Conservation (phyloP, 2,888 invertebrate genomes). For the Apodemia duryi region DNA sequence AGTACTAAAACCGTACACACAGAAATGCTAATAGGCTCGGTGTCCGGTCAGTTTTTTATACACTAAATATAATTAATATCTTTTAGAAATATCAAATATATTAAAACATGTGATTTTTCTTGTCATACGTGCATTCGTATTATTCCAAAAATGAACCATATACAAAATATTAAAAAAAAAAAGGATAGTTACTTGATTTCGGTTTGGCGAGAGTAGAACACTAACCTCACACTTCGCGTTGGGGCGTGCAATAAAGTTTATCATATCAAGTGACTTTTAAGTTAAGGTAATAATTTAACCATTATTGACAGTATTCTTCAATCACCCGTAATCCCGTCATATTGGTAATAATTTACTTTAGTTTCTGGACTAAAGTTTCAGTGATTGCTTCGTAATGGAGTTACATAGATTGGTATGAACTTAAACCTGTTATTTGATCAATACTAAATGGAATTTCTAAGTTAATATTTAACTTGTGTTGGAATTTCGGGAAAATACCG, state of each 20-base stretch:
- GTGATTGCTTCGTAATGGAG: constrained; percentile 14
- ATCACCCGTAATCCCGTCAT: not conserved
- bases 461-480: constrained; percentile 28
- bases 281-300: not conserved
- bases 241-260: not conserved
- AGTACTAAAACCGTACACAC: no score
- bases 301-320: not conserved
- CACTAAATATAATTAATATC: no score
- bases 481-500: constrained; percentile 30
- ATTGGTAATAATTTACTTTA: not conserved
- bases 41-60: no score
- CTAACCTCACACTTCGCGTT: no score
- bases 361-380: constrained; percentile 8
- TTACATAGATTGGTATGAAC: not conserved
- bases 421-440: constrained; percentile 9
- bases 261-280: not conserved
- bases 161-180: no score
- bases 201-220: no score
- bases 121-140: no score
- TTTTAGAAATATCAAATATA: no score
- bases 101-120: no score
- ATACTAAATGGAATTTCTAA: constrained; percentile 26
- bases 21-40: no score
- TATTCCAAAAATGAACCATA: no score
- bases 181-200: no score